These are phyloP conservation scores for Amaurobius ferox DNA, from an alignment of 2,888 invertebrate genomes.

Conservation along the genomic window DNA sequence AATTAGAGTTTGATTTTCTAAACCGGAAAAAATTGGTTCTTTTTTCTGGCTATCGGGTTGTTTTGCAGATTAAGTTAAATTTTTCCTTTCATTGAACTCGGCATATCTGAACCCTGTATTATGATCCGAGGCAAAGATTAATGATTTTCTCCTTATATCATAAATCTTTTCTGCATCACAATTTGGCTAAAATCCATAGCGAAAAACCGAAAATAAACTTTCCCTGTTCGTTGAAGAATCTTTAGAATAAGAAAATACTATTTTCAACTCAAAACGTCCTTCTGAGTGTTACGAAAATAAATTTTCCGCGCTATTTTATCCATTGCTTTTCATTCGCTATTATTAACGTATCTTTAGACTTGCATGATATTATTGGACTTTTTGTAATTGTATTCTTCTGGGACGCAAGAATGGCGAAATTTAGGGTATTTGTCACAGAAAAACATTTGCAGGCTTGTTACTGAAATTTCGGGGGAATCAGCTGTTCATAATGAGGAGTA, in stretches of 20 bases:
- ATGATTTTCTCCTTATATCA: neutral
- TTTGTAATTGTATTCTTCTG: neutral
- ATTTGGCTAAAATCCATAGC: neutral
- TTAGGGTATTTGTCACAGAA: no score
- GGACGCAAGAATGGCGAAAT: neutral
- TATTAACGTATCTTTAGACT: neutral
- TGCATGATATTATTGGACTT: neutral
- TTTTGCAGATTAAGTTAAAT: neutral
- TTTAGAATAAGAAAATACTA: conserved; percentile 11
- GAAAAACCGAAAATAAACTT: neutral
- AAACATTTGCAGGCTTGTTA: no score
- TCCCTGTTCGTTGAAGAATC: neutral
- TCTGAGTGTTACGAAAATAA: neutral
- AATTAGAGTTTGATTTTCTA: neutral
- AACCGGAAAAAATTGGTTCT: neutral
- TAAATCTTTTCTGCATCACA: neutral
- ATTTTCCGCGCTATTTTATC: neutral
- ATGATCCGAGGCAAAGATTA: neutral
- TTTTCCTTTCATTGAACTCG: neutral
- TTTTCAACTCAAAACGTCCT: conserved; percentile 2
- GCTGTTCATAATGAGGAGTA: no score
- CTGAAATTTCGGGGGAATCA: no score
- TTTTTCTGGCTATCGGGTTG: neutral
- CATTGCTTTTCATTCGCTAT: neutral
- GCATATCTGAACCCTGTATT: neutral